These are phyloP conservation scores for Halictus ligatus DNA, from an alignment of 2,888 invertebrate species.

Conservation along the genomic window DNA sequence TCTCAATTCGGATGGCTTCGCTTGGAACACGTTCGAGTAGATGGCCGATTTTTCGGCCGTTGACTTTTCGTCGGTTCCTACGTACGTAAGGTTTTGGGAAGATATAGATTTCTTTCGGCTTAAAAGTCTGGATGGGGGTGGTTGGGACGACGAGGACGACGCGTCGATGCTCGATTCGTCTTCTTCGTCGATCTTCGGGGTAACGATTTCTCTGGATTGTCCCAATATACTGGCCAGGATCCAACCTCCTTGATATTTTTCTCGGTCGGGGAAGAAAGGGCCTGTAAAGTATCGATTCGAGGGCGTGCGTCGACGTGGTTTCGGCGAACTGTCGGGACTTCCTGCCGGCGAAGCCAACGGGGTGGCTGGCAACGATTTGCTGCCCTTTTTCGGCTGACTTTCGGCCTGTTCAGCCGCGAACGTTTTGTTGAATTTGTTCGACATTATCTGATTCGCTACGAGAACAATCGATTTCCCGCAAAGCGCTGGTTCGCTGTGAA, in stretches of 20 bases:
- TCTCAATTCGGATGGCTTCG: slow-evolving; percentile 89
- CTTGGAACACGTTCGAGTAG: slow-evolving; percentile 81
- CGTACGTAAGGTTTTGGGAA: slow-evolving; percentile 81
- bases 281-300: slow-evolving; percentile 88
- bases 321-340: slow-evolving; percentile 87
- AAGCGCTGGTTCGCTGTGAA: slow-evolving; percentile 87
- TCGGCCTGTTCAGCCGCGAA: slow-evolving; percentile 55
- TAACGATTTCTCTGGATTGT: slow-evolving; percentile 87
- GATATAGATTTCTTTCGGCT: slow-evolving; percentile 83
- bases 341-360: slow-evolving; percentile 88
- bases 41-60: slow-evolving; percentile 79
- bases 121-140: slow-evolving; percentile 74
- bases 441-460: slow-evolving; percentile 84
- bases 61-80: slow-evolving; percentile 78
- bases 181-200: slow-evolving; percentile 87
- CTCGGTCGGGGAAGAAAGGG: slow-evolving; percentile 83
- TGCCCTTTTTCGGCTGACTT: slow-evolving; percentile 83
- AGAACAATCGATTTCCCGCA: slow-evolving; percentile 88
- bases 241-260: slow-evolving; percentile 87
- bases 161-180: slow-evolving; percentile 71
- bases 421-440: slow-evolving; percentile 72
- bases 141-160: slow-evolving; percentile 35
- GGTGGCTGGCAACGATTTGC: slow-evolving; percentile 90
- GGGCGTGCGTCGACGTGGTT: slow-evolving; percentile 84
- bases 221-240: slow-evolving; percentile 88